Evolutionary conservation across 2,888 invertebrate genomes (phyloP).

Genomic region (Steinernema carpocapsae): DNA sequence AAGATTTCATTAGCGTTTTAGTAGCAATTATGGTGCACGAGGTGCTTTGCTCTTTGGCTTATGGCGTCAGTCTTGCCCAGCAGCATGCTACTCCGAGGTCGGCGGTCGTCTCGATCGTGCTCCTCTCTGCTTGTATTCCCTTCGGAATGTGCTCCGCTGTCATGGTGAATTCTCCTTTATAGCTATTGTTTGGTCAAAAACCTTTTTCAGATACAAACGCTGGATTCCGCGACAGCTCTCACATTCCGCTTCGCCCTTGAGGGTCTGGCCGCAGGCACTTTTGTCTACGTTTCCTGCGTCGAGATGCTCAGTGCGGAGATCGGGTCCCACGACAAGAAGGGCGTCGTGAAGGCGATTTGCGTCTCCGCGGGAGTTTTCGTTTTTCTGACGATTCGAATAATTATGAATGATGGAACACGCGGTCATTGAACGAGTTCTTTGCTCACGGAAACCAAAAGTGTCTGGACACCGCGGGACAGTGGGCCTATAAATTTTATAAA

Average conservation of each 20-base stretch:
- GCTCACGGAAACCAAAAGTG: too few species aligned
- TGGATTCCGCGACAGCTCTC: slow-evolving; percentile 46
- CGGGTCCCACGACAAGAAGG: slow-evolving; percentile 43
- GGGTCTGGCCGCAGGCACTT: slow-evolving; percentile 65
- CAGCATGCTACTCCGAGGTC: slow-evolving; percentile 51
- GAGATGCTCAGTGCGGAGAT: slow-evolving; percentile 63
- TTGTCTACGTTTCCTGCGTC: slow-evolving; percentile 65
- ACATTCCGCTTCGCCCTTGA: slow-evolving; percentile 58
- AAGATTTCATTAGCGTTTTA: slow-evolving; percentile 58
- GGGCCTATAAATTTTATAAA: too few species aligned
- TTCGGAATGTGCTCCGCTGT: slow-evolving; percentile 51
- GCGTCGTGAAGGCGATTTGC: slow-evolving; percentile 38
- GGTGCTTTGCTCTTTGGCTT: slow-evolving; percentile 63
- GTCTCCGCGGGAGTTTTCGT: slow-evolving; percentile 38
- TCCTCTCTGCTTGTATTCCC: slow-evolving; percentile 60
- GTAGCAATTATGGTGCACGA: slow-evolving; percentile 64
- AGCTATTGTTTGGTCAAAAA: neutral
- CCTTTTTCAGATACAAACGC: slow-evolving; percentile 2
- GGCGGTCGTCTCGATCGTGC: slow-evolving; percentile 52
- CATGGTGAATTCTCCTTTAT: neutral
- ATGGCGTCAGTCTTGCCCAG: slow-evolving; percentile 62
- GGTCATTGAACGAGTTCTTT: neutral
- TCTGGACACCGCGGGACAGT: too few species aligned
- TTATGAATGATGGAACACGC: slow-evolving; percentile 26
- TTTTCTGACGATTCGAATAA: slow-evolving; percentile 29